Evolutionary conservation across 2,113 vertebrate species (phyloP), one percentile per base, ranked within the genome.

Genomic region (Silurus glanis): DNA sequence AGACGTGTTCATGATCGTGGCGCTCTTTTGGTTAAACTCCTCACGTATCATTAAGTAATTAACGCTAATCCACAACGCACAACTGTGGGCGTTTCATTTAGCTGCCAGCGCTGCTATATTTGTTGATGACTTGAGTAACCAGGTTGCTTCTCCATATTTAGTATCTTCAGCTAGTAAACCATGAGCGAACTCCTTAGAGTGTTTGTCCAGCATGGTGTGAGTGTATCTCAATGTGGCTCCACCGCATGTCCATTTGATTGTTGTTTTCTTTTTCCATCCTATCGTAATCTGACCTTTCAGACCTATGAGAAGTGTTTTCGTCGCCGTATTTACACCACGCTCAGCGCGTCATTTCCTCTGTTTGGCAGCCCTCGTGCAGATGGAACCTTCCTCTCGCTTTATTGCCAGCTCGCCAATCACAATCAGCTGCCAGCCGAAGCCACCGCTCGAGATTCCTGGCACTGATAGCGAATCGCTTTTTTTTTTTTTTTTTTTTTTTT

Each of bases 291-390:
- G 55, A 87, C 80, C 86, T 86, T 74, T 84, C 64, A 67, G 37
- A 69, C 53, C 12, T 87, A 51, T 75, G 69, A 83, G 69, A 87
- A 67, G 82, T 84, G 80, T 79, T 86, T 84, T 84, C 64, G 74
- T 88, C 49, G 72, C 84, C 80, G 81, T 84, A 84, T 84, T 86
- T 84, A 62, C 83, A 82, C 79, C 84, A 85, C 74, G 87, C 82
- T 89, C 87, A 80, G 83, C 84, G 79, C 71, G 76, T 82, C 82
- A 89, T 85, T 82, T 90, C 90, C 89, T 91, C 78, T 87, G 80
- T 78, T 90, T 89, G 78, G 82, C 66, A 74, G 89, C 89, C 88
- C 72, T 84, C 64, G 53, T 87, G 86, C 82, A 86, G 86, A 92
- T 86, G 85, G 90, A 90, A 89, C 90, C 85, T 84, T 90, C 51